Percentiles rank a stretch among this genome's conserved stretches.
phyloP scores from a whole-genome alignment of 2,888 invertebrate genomes.

The Dusona sp. region DNA sequence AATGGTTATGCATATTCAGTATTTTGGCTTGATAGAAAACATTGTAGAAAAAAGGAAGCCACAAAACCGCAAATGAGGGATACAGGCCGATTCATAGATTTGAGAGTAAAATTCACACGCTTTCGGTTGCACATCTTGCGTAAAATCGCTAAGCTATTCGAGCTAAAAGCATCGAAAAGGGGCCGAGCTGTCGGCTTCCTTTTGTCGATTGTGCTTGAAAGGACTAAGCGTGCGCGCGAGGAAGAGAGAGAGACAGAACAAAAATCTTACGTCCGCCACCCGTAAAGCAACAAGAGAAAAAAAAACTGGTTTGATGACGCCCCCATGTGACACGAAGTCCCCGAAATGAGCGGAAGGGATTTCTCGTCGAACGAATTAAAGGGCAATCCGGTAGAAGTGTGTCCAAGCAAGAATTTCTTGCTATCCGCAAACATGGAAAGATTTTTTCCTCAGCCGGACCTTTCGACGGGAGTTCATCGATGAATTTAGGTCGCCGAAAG shows the following conservation, averaged over 20 bases:
- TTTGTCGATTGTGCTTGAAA: conserved; percentile 43
- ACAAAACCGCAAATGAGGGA: background rate
- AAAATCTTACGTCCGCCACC: conserved; percentile 31
- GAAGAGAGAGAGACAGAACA: background rate
- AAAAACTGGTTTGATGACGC: conserved; percentile 27
- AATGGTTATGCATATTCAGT: background rate
- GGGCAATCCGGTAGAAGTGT: conserved; percentile 33
- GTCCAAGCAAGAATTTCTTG: conserved; percentile 35
- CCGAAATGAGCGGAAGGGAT: conserved; percentile 24
- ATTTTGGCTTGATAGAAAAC: background rate
- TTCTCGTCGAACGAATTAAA: background rate
- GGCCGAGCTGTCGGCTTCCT: conserved; percentile 56
- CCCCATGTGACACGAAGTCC: conserved; percentile 6
- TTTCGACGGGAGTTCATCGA: conserved; percentile 4
- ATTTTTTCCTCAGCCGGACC: conserved; percentile 3
- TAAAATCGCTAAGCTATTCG: conserved; percentile 57
- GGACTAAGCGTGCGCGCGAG: conserved; percentile 34
- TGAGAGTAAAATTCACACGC: conserved; percentile 49
- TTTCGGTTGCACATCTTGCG: conserved; percentile 44
- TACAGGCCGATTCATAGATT: background rate
- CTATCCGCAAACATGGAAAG: conserved; percentile 55
- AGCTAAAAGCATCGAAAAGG: conserved; percentile 53
- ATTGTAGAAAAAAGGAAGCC: background rate
- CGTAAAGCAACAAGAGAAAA: conserved; percentile 15
- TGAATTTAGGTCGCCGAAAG: conserved; percentile 35